Evolutionary conservation across 2,113 vertebrate genomes (phyloP).

Genomic region (Mesitornis unicolor): DNA sequence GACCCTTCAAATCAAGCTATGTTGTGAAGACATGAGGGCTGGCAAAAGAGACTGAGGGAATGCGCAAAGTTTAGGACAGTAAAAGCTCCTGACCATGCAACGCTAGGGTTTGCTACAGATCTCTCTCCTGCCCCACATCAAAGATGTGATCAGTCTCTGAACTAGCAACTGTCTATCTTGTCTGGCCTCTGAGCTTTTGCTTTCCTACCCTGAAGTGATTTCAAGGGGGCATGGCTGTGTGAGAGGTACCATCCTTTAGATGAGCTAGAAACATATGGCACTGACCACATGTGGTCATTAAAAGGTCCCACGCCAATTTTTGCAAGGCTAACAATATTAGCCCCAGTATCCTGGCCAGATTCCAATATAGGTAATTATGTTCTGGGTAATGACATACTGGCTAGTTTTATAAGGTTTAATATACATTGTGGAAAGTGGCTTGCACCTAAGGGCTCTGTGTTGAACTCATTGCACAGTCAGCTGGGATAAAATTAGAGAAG

Average conservation of each 20-base stretch:
- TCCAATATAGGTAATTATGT: conserved; percentile 69
- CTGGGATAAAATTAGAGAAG: conserved; percentile 72
- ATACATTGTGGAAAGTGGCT: conserved; percentile 47
- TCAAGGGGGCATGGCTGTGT: background rate
- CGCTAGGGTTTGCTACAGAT: background rate
- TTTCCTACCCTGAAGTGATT: background rate
- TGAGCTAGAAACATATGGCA: conserved; percentile 46
- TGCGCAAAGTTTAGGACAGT: background rate
- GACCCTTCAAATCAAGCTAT: background rate
- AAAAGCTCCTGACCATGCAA: background rate
- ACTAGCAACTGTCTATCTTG: background rate
- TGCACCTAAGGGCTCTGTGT: conserved; percentile 57
- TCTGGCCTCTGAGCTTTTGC: background rate
- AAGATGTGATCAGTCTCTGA: background rate
- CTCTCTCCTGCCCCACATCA: background rate
- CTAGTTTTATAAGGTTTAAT: conserved; percentile 63
- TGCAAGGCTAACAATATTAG: conserved; percentile 70
- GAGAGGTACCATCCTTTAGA: background rate
- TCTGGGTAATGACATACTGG: conserved; percentile 47
- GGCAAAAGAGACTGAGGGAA: background rate
- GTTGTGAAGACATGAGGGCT: background rate
- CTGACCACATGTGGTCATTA: conserved; percentile 63
- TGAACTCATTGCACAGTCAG: conserved; percentile 66
- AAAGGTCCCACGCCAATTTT: conserved; percentile 55
- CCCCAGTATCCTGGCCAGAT: conserved; percentile 60